A percentile compares a stretch with the other conserved stretches of the same genome.
Evolutionary conservation across 1,140 invertebrate species (phyloP).

Genomic region (Zelostemma sp.): DNA sequence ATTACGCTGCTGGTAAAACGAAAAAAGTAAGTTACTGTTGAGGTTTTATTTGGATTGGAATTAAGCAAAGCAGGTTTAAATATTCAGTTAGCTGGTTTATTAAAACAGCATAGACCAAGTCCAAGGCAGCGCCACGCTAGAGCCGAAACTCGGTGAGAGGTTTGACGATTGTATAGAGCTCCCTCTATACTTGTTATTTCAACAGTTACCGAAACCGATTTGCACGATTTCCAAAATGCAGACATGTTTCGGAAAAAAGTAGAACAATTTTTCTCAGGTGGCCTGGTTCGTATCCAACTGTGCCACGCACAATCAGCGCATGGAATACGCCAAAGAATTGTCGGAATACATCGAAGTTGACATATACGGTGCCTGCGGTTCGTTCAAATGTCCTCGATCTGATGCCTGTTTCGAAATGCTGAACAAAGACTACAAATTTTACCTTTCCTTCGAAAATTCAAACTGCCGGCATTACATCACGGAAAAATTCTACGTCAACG

Average conservation of each 20-base stretch:
- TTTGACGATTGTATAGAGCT: no score
- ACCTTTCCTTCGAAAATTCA: conserved; percentile 97
- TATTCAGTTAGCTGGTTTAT: no score
- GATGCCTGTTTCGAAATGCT: conserved; percentile 92
- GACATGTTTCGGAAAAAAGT: no score
- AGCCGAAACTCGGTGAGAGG: no score
- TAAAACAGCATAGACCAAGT: no score
- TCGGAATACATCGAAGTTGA: conserved; percentile 91
- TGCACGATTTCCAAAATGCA: neutral
- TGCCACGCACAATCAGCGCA: conserved; percentile 86
- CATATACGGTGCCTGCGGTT: conserved; percentile 93
- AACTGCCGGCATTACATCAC: conserved; percentile 96
- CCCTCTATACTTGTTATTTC: no score
- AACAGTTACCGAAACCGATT: no score
- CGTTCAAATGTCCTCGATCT: conserved; percentile 84
- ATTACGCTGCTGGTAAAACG: conserved; percentile 91
- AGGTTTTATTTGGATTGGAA: neutral
- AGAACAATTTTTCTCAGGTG: conserved; percentile 70
- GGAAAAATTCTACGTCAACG: no score
- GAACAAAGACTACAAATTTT: conserved; percentile 97
- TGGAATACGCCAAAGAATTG: conserved; percentile 89
- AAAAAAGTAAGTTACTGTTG: conserved; percentile 74
- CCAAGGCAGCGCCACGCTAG: no score
- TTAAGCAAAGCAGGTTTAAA: no score
- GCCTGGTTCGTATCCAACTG: conserved; percentile 99